phyloP scores from a whole-genome alignment of 1,140 invertebrate genomes.

The Nymphalis io region DNA sequence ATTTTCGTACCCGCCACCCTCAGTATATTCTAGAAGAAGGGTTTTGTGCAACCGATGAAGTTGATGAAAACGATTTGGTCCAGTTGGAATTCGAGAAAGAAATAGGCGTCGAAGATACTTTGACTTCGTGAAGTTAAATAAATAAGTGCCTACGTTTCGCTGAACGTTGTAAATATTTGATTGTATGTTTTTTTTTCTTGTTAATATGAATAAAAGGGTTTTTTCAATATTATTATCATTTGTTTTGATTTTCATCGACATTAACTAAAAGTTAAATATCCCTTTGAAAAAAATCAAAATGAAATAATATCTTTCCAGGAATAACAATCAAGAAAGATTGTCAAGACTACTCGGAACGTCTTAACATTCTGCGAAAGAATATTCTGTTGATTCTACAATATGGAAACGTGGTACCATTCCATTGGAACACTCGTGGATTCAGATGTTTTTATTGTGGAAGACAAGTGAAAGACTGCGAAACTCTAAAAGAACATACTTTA shows the following conservation, averaged over 20 bases:
- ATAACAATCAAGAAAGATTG: constrained; percentile 35
- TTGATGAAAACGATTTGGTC: constrained; percentile 48
- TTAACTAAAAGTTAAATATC: background rate
- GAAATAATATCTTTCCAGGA: constrained; percentile 53
- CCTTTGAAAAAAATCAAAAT: constrained; percentile 1
- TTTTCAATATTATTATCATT: background rate
- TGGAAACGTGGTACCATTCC: constrained; percentile 53
- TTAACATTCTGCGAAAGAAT: constrained; percentile 48
- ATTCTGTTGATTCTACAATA: constrained; percentile 49
- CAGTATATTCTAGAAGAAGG: constrained; percentile 36
- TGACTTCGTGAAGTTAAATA: constrained; percentile 1
- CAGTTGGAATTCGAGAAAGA: constrained; percentile 56
- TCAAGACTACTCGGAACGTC: constrained; percentile 43
- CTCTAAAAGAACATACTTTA: constrained; percentile 46
- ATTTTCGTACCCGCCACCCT: constrained; percentile 56
- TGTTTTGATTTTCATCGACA: background rate
- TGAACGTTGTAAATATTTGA: constrained; percentile 11
- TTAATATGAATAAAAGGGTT: background rate
- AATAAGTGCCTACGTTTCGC: background rate
- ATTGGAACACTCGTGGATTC: constrained; percentile 56
- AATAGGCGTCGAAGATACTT: constrained; percentile 47
- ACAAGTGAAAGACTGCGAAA: constrained; percentile 48
- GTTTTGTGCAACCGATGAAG: constrained; percentile 37
- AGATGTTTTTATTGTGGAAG: constrained; percentile 59
- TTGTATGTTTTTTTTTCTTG: background rate